Percentiles rank a stretch among this genome's conserved stretches.
phyloP scores from a whole-genome alignment of 2,113 vertebrate species.

The Stegostoma tigrinum region DNA sequence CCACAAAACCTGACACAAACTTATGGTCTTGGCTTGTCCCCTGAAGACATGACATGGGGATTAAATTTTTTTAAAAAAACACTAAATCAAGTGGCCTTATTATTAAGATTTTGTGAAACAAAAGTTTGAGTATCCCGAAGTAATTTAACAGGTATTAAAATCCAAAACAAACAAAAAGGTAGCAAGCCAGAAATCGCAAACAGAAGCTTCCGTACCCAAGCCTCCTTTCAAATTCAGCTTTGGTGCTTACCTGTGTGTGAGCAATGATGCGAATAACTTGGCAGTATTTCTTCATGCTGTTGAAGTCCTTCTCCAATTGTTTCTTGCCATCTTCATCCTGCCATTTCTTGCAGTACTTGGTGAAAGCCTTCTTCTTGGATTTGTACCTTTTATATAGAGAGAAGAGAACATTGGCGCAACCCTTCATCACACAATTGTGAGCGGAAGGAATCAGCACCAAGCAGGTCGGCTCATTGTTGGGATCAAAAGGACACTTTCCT shows the following conservation, averaged over 20 bases:
- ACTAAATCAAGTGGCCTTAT: not conserved
- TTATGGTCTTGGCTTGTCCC: not conserved
- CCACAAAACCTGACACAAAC: not conserved
- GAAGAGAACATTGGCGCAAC: conserved; percentile 55
- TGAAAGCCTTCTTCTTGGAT: conserved; percentile 99
- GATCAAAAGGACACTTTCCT: conserved; percentile 86
- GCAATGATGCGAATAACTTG: conserved; percentile 85
- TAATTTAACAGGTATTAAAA: not conserved
- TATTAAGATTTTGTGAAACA: not conserved
- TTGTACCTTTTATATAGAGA: conserved; percentile 80
- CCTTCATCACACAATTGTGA: conserved; percentile 60
- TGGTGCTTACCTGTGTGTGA: conserved; percentile 81
- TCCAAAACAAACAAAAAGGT: not conserved
- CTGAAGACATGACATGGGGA: not conserved
- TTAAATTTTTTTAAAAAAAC: not conserved
- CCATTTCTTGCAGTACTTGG: conserved; percentile 98
- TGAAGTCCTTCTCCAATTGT: conserved; percentile 93
- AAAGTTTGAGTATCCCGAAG: not conserved
- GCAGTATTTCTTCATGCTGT: conserved; percentile 95
- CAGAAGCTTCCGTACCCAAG: not conserved
- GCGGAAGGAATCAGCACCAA: conserved; percentile 50
- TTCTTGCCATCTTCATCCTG: conserved; percentile 97
- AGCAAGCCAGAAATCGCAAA: not conserved
- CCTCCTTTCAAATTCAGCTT: not conserved
- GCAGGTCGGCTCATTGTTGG: conserved; percentile 76